These are phyloP conservation scores for Bubalus kerabau DNA, from an alignment of 2,113 vertebrate species.

Conservation along the genomic window DNA sequence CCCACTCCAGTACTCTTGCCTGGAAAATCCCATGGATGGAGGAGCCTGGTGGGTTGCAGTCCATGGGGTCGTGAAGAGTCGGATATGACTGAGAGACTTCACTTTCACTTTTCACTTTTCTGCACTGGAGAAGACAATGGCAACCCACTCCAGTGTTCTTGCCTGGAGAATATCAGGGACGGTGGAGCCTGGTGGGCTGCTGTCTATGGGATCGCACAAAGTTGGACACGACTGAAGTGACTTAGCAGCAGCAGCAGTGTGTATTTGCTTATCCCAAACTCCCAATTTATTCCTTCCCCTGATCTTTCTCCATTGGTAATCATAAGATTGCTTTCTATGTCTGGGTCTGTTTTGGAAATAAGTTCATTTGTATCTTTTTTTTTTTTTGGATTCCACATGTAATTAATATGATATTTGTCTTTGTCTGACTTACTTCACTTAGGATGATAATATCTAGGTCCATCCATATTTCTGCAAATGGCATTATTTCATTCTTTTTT, in stretches of 20 bases:
- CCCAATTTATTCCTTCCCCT: neutral
- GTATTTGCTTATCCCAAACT: neutral
- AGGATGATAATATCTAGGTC: neutral
- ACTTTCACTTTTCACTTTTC: no score
- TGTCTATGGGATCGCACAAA: neutral
- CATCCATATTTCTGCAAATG: neutral
- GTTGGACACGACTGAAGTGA: neutral
- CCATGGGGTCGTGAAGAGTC: neutral
- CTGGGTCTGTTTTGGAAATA: neutral
- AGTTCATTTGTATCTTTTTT: neutral
- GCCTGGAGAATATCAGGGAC: neutral
- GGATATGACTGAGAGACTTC: neutral
- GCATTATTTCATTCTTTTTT: neutral
- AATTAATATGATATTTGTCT: neutral
- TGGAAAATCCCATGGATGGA: neutral
- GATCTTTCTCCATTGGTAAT: neutral
- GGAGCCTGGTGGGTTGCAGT: neutral
- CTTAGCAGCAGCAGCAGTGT: neutral
- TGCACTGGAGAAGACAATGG: neutral
- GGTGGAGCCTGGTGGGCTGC: neutral
- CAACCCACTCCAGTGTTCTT: neutral
- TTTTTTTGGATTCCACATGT: neutral
- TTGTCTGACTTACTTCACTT: neutral
- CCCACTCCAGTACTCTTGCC: neutral
- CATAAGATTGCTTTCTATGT: neutral